Percentiles rank a stretch among this genome's conserved stretches.
Evolutionary conservation across 1,140 invertebrate species (phyloP).

Genomic region (Tyrophagus putrescentiae): DNA sequence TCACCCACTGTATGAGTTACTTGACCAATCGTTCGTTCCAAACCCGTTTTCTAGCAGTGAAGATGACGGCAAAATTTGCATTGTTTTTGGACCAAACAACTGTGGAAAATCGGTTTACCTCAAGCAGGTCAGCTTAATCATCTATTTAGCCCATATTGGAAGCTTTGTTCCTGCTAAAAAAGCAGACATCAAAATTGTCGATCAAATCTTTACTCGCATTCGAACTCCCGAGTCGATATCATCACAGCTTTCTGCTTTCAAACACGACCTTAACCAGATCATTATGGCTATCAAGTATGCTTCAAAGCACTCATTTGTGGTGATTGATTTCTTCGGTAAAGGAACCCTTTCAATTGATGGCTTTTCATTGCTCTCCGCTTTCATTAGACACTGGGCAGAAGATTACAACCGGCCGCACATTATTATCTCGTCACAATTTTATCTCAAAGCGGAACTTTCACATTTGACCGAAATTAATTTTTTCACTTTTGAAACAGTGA

Average conservation of each 20-base stretch:
- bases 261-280: constrained; percentile 68
- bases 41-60: constrained; percentile 49
- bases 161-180: constrained; percentile 66
- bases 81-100: constrained; percentile 74
- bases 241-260: constrained; percentile 63
- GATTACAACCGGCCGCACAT: constrained; percentile 49
- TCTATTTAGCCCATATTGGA: constrained; percentile 72
- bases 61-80: constrained; percentile 46
- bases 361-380: constrained; percentile 47
- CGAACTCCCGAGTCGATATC: constrained; percentile 56
- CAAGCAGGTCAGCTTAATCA: constrained; percentile 59
- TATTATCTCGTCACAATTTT: constrained; percentile 59
- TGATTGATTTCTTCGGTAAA: constrained; percentile 83
- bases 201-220: constrained; percentile 58
- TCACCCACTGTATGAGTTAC: constrained; percentile 56
- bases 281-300: constrained; percentile 48
- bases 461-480: background rate
- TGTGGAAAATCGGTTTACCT: constrained; percentile 83
- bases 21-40: constrained; percentile 50
- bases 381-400: constrained; percentile 47
- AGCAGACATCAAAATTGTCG: constrained; percentile 51
- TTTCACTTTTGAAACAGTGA: background rate
- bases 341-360: constrained; percentile 65
- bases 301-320: constrained; percentile 50
- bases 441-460: constrained; percentile 41